These are phyloP conservation scores for Macrochelys suwanniensis DNA, from an alignment of 2,797 vertebrate genomes.

Conservation along the genomic window DNA sequence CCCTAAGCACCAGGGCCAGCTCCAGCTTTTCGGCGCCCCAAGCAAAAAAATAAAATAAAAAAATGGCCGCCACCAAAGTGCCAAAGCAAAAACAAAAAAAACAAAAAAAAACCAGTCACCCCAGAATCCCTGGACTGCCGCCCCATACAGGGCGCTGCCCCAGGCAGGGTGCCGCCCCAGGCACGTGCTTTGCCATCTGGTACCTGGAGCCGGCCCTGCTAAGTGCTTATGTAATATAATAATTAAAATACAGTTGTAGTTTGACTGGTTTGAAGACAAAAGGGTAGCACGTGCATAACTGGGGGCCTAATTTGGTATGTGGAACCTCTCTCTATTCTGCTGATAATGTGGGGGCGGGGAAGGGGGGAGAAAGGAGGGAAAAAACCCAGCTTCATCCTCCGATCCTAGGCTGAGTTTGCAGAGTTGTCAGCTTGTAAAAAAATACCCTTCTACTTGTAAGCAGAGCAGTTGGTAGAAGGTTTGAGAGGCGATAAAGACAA, in stretches of 20 bases:
- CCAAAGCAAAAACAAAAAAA: too few species aligned
- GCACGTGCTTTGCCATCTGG: too few species aligned
- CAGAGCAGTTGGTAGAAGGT: fast-evolving
- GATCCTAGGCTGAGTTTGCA: not conserved
- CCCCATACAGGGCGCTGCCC: too few species aligned
- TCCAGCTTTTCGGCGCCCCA: too few species aligned
- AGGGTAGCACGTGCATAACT: not conserved
- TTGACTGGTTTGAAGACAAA: not conserved
- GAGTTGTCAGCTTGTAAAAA: not conserved
- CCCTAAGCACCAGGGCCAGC: too few species aligned
- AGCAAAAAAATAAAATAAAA: too few species aligned
- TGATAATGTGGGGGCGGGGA: not conserved
- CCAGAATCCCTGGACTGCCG: too few species aligned
- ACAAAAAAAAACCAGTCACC: too few species aligned
- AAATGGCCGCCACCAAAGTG: too few species aligned
- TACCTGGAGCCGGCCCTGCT: too few species aligned
- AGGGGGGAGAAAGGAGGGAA: fast-evolving
- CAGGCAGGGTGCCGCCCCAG: too few species aligned
- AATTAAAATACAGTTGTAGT: not conserved
- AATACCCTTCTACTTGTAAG: not conserved
- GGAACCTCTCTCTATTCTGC: not conserved
- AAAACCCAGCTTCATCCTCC: not conserved
- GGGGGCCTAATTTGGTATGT: not conserved
- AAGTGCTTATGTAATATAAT: too few species aligned
- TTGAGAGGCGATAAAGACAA: not conserved